Base-by-base conservation (phyloP, 2,797 vertebrate genomes). In the Anomalospiza imberbis region DNA sequence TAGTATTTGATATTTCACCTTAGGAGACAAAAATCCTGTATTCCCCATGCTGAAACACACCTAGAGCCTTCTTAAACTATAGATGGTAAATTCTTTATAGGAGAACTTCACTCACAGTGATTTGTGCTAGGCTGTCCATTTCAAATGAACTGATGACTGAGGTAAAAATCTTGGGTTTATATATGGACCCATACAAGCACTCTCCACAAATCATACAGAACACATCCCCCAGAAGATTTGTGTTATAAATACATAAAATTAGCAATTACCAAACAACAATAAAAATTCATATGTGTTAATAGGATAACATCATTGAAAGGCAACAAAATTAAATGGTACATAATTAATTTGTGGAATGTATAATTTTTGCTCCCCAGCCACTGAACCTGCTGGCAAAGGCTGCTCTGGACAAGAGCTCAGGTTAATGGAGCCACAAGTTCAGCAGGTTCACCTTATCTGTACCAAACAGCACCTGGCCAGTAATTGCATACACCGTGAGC, bases 381-480 rank as follows among this genome's bases (percentile, higher is more conserved):
- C 28, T 0, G 0, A 26, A 24, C 24, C 19, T 0, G 0, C 36
- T 60, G 51, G 26, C 25, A 53, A 75, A 53, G 29, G 40, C 62
- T 62, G n/a, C 29, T 72, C 26, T 1, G 4, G 32, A 34, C 45
- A 34, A 65, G 25, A 72, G 31, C 47, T 75, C 55, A 70, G 88
- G 71, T 17, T 90, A 90, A 91, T 66, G 48, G 55, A 86, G 54
- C 20, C 71, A 66, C 0, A 2, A 62, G 94, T 91, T 93, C 88
- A 79, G 18, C 1, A 19, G 44, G 85, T 86, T 94, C 7, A 1
- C 80, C 48, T 93, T 91, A 68, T 84, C 77, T 79, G 44, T 55
- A 26, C 55, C 48, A 22, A 63, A 55, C 6, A 38, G 48, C 76
- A 88, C 36, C 67, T 57, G 84, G 58, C 16, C 36, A 31, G 29